Base-by-base conservation (phyloP, 2,888 invertebrate species). In the Perdita meconis region DNA sequence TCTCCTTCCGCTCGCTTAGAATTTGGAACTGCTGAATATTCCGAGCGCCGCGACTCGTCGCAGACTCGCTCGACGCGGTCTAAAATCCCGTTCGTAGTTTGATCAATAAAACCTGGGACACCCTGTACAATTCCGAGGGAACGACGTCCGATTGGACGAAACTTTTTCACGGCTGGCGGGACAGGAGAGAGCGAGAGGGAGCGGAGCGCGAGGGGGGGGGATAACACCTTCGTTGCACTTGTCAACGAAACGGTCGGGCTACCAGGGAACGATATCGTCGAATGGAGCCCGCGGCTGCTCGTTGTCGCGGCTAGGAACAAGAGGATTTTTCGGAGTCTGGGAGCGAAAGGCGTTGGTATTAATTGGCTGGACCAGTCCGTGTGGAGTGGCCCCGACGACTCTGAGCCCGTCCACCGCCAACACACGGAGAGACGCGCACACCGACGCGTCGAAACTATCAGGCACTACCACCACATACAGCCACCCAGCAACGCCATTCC, bases 341-440 rank as follows among this genome's bases (percentile, higher is more conserved):
- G 78, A 75, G 70, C 78, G 75, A 81, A 81, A 84, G 85, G 81
- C 84, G 83, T 83, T 78, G 86, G 89, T 90, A 91, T 91, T 91
- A 91, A 91, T 91, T 91, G 90, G 89, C 88, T 87, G 88, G 87
- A 89, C 89, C 59, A 59, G 81, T 73, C 64, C 69, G 73, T 73
- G 81, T 79, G 69, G 81, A 81, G 74, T 75, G 78, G 69, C 47
- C 30, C 64, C 42, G 86, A 87, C 82, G 81, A 83, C 80, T 80
- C 78, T n/a, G 64, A 75, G 61, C 55, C 13, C n/a, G 34, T 57
- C 71, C 60, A 59, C 67, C 22, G 69, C 69, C 44, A 59, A 12
- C 57, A 60, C n/a, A n/a, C n/a, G n/a, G n/a, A n/a, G n/a, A n/a
- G n/a, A n/a, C n/a, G n/a, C n/a, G n/a, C n/a, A 30, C 30, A 30